phyloP scores from a whole-genome alignment of 1,140 invertebrate species.

The Drosophila fuyamai region DNA sequence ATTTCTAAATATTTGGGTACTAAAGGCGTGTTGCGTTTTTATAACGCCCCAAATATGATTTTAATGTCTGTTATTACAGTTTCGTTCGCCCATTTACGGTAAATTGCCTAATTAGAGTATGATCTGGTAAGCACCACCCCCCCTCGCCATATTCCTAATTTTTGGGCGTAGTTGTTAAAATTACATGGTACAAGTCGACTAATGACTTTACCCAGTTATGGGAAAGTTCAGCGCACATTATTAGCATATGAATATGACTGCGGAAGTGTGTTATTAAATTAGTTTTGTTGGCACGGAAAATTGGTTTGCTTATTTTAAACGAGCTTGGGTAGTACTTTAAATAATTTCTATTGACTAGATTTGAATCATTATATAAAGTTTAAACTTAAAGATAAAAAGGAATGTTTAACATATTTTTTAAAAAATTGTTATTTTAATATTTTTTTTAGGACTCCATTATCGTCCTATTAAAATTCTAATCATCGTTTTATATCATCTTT shows the following conservation, averaged over 20 bases:
- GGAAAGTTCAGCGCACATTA: slow-evolving; percentile 8
- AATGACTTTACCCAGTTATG: slow-evolving; percentile 22
- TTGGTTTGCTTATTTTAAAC: neutral
- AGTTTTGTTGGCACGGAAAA: neutral
- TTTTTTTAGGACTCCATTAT: too few relatives aligned
- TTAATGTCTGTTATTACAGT: slow-evolving; percentile 66
- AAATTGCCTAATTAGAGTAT: slow-evolving; percentile 52
- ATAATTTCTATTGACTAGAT: neutral
- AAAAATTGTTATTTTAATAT: too few relatives aligned
- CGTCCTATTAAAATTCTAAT: too few relatives aligned
- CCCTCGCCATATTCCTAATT: slow-evolving; percentile 8
- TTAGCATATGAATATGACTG: neutral
- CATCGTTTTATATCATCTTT: too few relatives aligned
- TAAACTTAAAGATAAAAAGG: neutral
- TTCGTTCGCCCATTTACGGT: slow-evolving; percentile 23
- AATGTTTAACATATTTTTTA: neutral
- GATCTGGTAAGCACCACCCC: neutral
- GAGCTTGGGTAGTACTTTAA: neutral
- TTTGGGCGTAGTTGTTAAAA: slow-evolving; percentile 52
- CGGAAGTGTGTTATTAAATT: slow-evolving; percentile 18
- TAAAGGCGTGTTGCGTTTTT: slow-evolving; percentile 36
- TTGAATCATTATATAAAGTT: neutral
- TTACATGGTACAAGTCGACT: slow-evolving; percentile 24
- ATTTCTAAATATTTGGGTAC: neutral
- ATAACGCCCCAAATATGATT: slow-evolving; percentile 66